phyloP scores from a whole-genome alignment of 2,888 invertebrate species.

The Rhopalosiphum nymphaeae region DNA sequence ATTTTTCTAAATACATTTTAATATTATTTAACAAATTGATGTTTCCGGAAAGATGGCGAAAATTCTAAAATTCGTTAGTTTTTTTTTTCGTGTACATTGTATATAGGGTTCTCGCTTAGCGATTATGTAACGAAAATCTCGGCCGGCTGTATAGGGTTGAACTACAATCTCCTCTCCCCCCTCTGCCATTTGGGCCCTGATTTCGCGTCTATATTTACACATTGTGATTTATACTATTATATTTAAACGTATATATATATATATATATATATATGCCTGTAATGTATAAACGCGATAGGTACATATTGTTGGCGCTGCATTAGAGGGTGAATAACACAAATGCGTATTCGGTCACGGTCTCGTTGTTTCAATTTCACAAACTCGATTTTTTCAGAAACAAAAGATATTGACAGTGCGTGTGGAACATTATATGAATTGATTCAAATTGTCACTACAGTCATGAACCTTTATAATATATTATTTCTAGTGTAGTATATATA shows the following conservation, averaged over 20 bases:
- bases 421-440: background rate
- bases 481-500: background rate
- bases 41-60: background rate
- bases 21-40: background rate
- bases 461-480: background rate
- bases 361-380: background rate
- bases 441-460: background rate
- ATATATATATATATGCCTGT: background rate
- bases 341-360: background rate
- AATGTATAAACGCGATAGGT: background rate
- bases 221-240: background rate
- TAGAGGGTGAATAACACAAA: background rate
- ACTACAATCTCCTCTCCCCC: background rate
- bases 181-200: background rate
- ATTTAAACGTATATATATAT: background rate
- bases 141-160: background rate
- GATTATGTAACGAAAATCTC: background rate
- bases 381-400: background rate
- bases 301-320: background rate
- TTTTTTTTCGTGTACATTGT: background rate
- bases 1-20: background rate
- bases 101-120: background rate
- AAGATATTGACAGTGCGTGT: background rate
- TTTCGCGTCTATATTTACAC: background rate
- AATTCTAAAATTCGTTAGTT: background rate